Base-by-base conservation (phyloP, 2,113 vertebrate genomes). In the Asarcornis scutulata region DNA sequence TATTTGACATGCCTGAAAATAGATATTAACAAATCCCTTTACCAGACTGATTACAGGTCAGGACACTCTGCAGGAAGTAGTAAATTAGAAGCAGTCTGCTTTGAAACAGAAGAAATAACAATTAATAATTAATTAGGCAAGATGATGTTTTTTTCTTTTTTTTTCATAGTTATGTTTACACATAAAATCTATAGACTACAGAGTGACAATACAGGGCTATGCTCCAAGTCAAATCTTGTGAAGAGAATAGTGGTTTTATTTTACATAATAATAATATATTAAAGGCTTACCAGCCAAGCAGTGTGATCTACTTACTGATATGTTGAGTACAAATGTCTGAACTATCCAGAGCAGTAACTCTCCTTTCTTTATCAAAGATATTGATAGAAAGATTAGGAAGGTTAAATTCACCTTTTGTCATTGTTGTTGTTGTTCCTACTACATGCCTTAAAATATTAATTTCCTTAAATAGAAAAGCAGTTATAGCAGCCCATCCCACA, bases 121-220 rank as follows among this genome's bases (percentile, higher is more conserved):
- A 38, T 88, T 52, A 78, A 86, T 93, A 83, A 89, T 95, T 82
- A 89, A 92, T 91, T 85, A 85, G n/a, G 58, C 5, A 92, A 50
- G n/a, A 55, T 20, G 3, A n/a, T 32, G 17, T 4, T 18, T 40
- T 40, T 40, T 40, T 40, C 40, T 40, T 40, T 46, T 76, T 76
- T 75, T 79, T 44, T 38, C 21, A 13, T 48, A 5, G 17, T 58
- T 69, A 26, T 40, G 20, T 87, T 89, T 94, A 67, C 31, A 80
- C 34, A 82, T 40, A 69, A 87, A 82, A 36, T 21, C 50, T 59
- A 6, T 55, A 31, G 40, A 36, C 23, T 62, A n/a, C 27, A 63
- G 26, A 68, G 22, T 31, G 29, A 82, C 79, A 92, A 77, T 1
- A 7, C 9, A 79, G 4, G 68, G 2, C 18, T 32, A n/a, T 13